phyloP scores from a whole-genome alignment of 2,888 invertebrate genomes.

The Eledona agricola region DNA sequence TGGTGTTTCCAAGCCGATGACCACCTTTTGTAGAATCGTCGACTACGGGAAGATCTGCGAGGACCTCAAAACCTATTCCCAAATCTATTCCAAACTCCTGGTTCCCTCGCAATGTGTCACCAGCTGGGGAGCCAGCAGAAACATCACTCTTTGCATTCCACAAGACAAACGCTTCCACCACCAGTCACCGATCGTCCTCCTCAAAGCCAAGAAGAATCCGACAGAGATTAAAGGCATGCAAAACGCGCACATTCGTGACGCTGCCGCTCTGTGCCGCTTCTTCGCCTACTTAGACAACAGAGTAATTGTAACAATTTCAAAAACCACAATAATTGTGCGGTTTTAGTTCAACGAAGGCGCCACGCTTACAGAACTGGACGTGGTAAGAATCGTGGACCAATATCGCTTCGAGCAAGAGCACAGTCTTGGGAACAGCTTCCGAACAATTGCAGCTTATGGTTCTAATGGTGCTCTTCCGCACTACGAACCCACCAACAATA shows the following conservation, averaged over 20 bases:
- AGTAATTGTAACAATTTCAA: constrained; percentile 59
- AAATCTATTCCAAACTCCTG: constrained; percentile 72
- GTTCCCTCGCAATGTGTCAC: constrained; percentile 76
- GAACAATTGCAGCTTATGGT: constrained; percentile 88
- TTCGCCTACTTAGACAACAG: constrained; percentile 77
- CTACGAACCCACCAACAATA: constrained; percentile 77
- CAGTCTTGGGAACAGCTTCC: constrained; percentile 80
- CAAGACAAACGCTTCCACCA: constrained; percentile 67
- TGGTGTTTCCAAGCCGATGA: neutral
- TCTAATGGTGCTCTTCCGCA: constrained; percentile 88
- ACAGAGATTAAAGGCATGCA: constrained; percentile 84
- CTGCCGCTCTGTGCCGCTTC: constrained; percentile 88
- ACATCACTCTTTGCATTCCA: constrained; percentile 70
- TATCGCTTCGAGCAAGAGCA: constrained; percentile 77
- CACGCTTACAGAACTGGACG: constrained; percentile 72
- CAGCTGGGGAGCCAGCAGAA: constrained; percentile 77
- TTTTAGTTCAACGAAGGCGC: constrained; percentile 51
- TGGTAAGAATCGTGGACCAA: constrained; percentile 74
- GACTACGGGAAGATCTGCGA: constrained; percentile 76
- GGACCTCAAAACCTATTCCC: constrained; percentile 72
- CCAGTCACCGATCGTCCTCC: constrained; percentile 82
- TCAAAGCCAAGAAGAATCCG: constrained; percentile 89
- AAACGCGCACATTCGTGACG: constrained; percentile 86
- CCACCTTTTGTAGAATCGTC: constrained; percentile 43
- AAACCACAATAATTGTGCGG: constrained; percentile 3